Percentiles rank a stretch among this genome's conserved stretches.
phyloP scores from a whole-genome alignment of 2,797 vertebrate genomes.

The Ambastaia sidthimunki region DNA sequence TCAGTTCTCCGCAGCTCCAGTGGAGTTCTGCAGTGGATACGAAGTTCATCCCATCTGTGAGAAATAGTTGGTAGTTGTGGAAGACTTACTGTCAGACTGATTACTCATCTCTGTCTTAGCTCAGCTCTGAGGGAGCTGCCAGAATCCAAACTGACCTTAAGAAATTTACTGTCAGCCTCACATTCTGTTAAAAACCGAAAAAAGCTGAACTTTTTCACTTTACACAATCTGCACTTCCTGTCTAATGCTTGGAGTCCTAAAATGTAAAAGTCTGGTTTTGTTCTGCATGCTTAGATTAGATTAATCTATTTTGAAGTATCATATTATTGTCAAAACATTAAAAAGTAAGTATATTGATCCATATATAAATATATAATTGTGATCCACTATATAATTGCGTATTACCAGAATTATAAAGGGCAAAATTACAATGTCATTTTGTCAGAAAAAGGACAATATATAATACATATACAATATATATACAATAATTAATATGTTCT shows the following conservation, averaged over 20 bases:
- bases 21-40: conserved; percentile 2
- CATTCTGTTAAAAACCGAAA: background rate
- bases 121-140: conserved; percentile 19
- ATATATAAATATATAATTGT: background rate
- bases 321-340: background rate
- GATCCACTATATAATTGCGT: background rate
- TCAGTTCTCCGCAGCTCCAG: conserved; percentile 15
- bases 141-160: background rate
- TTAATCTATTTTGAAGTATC: background rate
- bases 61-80: conserved; percentile 20
- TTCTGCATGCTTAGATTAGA: background rate
- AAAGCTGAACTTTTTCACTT: background rate
- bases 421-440: too few relatives aligned
- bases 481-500: too few relatives aligned
- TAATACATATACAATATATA: too few relatives aligned
- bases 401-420: background rate
- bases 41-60: conserved; percentile 13
- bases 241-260: too few relatives aligned
- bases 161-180: background rate
- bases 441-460: too few relatives aligned
- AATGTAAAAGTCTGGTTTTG: background rate
- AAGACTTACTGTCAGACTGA: conserved; percentile 13
- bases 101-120: conserved; percentile 25
- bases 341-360: background rate
- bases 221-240: background rate